Conservation (phyloP, 2,888 invertebrate species). For the Epistrophella euchroma region DNA sequence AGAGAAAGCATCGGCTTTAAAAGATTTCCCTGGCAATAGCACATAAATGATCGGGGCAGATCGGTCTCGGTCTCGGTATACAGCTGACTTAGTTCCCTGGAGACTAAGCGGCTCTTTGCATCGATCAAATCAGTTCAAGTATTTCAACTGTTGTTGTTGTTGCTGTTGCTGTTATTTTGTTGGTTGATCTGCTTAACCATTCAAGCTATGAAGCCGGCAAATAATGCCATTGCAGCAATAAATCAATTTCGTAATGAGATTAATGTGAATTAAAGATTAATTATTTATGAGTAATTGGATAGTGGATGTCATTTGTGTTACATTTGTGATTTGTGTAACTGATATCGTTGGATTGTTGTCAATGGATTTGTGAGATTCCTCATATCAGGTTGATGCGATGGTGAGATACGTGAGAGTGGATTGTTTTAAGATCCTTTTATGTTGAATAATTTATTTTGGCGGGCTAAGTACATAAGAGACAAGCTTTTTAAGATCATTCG, state of each 20-base stretch:
- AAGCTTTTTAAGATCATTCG: too few species aligned
- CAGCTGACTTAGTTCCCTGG: slow-evolving; percentile 23
- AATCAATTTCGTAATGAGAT: slow-evolving; percentile 76
- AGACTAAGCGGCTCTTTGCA: slow-evolving; percentile 65
- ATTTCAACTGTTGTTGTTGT: slow-evolving; percentile 35
- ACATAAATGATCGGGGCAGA: slow-evolving; percentile 7
- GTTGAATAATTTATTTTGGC: background rate
- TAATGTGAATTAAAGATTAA: slow-evolving; percentile 75
- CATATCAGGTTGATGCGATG: background rate
- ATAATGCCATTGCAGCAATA: slow-evolving; percentile 70
- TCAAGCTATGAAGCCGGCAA: slow-evolving; percentile 59
- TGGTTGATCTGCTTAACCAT: slow-evolving; percentile 49
- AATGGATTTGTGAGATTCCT: slow-evolving; percentile 53
- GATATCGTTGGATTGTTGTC: slow-evolving; percentile 66
- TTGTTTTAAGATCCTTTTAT: background rate
- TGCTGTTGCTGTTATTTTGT: slow-evolving; percentile 8
- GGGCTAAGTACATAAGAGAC: background rate
- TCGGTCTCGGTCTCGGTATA: background rate
- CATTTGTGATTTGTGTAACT: slow-evolving; percentile 75
- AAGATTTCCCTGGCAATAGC: slow-evolving; percentile 46
- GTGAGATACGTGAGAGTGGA: background rate
- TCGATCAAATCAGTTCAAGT: slow-evolving; percentile 57
- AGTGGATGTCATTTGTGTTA: slow-evolving; percentile 73
- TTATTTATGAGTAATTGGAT: slow-evolving; percentile 76
- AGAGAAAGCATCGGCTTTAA: slow-evolving; percentile 70